Evolutionary conservation across 2,113 vertebrate genomes (phyloP).

Genomic region (Chionodraco myersi): DNA sequence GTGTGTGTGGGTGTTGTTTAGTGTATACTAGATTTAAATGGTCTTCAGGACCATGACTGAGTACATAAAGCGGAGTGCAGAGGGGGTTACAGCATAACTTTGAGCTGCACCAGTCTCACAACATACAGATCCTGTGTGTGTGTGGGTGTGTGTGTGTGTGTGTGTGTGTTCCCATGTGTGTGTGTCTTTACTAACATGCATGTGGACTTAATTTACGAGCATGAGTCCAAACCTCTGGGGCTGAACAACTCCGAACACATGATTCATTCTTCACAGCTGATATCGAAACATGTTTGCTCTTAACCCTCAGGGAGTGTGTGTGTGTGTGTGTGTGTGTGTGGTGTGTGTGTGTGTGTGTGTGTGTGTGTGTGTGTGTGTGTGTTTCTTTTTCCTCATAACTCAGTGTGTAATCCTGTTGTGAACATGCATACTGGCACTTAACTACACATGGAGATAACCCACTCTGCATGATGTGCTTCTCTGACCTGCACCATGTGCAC

Average conservation of each 20-base stretch:
- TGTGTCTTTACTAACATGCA: not conserved
- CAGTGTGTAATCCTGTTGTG: not conserved
- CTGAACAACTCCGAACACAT: not conserved
- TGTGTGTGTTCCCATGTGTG: not conserved
- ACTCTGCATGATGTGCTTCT: not conserved
- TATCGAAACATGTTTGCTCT: constrained; percentile 18
- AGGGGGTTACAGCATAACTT: not conserved
- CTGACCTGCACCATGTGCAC: not conserved
- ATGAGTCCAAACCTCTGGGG: constrained; percentile 14
- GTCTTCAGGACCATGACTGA: not conserved
- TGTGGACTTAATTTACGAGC: constrained; percentile 13
- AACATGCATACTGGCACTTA: constrained; percentile 4
- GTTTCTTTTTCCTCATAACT: not conserved
- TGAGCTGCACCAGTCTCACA: not conserved
- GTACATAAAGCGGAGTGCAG: not conserved
- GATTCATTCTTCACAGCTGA: constrained; percentile 19
- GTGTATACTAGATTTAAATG: constrained; percentile 1
- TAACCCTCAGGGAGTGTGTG: not conserved
- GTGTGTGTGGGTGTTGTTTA: constrained; percentile 2
- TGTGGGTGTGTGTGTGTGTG: not conserved
- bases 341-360: not conserved
- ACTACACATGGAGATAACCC: not conserved
- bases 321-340: not conserved
- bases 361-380: not conserved
- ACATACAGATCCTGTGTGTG: not conserved